Evolutionary conservation across 2,113 vertebrate genomes (phyloP).

Genomic region (Corvus hawaiiensis): DNA sequence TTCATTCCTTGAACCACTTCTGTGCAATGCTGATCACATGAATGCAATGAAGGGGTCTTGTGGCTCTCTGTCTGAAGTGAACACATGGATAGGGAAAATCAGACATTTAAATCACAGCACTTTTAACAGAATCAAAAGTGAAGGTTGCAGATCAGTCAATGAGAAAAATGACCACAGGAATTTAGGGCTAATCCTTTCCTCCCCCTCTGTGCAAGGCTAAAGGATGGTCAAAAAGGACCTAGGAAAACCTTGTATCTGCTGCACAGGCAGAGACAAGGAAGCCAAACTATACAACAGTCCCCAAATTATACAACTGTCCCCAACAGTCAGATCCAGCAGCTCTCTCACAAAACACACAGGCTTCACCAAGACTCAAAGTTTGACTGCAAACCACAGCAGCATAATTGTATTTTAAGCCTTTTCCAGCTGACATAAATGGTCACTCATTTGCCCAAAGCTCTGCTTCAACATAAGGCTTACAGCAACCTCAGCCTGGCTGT

Average conservation of each 20-base stretch:
- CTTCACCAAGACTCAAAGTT: background rate
- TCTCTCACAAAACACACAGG: background rate
- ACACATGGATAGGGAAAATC: background rate
- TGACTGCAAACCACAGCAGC: background rate
- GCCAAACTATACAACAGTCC: background rate
- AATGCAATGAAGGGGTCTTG: background rate
- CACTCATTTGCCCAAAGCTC: constrained; percentile 9
- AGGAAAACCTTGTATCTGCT: background rate
- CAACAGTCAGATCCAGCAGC: background rate
- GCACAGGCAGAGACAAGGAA: background rate
- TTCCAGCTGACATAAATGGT: constrained; percentile 7
- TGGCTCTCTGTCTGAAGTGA: background rate
- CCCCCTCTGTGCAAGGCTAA: background rate
- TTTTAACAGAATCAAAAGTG: background rate
- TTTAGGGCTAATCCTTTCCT: background rate
- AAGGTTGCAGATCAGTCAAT: background rate
- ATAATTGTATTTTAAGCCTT: background rate
- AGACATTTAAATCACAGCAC: background rate
- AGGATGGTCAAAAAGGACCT: background rate
- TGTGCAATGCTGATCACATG: background rate
- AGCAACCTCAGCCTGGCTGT: background rate
- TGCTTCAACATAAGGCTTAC: background rate
- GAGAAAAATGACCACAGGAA: background rate
- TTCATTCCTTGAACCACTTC: background rate
- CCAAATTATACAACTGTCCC: background rate